Conservation (phyloP, 2,113 vertebrate species). For the Raja brachyura region DNA sequence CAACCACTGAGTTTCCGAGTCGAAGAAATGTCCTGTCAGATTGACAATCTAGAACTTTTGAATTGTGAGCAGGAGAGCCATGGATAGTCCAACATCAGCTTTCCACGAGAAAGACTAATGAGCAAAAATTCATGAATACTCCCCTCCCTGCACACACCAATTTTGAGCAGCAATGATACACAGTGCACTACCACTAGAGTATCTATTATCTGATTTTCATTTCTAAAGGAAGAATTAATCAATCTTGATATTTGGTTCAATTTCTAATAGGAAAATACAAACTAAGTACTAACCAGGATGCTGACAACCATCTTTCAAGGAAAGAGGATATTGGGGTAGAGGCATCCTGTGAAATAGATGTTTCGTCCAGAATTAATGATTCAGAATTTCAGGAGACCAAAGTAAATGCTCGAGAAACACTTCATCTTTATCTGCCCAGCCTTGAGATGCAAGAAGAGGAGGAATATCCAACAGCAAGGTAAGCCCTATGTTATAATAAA, state of each 20-base stretch:
- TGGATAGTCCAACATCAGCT: not conserved
- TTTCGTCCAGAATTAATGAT: not conserved
- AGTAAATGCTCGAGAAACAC: conserved; percentile 34
- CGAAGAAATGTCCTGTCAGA: not conserved
- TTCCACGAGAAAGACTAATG: not conserved
- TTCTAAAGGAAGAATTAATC: not conserved
- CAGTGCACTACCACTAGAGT: not conserved
- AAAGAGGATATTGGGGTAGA: not conserved
- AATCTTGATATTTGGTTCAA: conserved; percentile 14
- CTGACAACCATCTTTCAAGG: not conserved
- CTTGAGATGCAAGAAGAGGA: conserved; percentile 43
- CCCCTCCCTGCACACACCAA: not conserved
- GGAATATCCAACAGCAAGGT: conserved; percentile 27
- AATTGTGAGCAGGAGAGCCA: not conserved
- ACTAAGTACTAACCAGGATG: not conserved
- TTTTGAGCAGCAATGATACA: not conserved
- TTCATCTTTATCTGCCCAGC: conserved; percentile 55
- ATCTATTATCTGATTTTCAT: not conserved
- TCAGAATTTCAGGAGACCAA: not conserved
- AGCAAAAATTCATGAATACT: not conserved
- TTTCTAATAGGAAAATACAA: conserved; percentile 10
- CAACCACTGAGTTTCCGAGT: not conserved
- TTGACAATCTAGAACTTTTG: not conserved
- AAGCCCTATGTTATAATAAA: not conserved
- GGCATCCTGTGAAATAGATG: not conserved